These are phyloP conservation scores for Trematocara zebra DNA, from an alignment of 2,113 vertebrate genomes.

Conservation along the genomic window DNA sequence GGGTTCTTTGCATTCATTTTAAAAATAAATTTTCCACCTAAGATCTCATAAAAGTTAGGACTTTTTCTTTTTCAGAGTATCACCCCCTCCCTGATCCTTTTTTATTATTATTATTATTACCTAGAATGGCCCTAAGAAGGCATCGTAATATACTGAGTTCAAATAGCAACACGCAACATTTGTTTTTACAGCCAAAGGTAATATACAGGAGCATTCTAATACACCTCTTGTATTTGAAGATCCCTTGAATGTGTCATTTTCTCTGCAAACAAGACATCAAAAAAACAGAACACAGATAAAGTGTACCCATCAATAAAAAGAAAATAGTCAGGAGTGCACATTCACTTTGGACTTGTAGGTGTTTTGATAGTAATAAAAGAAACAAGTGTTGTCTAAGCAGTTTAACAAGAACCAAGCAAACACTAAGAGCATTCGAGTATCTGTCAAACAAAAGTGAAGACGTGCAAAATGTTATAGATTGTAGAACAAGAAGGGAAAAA, in stretches of 20 bases:
- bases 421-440: conserved; percentile 70
- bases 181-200: not conserved
- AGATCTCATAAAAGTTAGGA: not conserved
- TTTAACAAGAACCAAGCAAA: conserved; percentile 70
- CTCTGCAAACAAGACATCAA: not conserved
- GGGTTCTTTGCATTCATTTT: not conserved
- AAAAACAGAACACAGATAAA: not conserved
- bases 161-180: not conserved
- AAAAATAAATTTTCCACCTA: not conserved
- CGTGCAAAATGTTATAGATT: conserved; percentile 71
- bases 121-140: not conserved
- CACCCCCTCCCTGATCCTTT: not conserved
- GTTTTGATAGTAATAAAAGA: conserved; percentile 32
- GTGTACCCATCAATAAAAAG: not conserved
- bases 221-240: not conserved
- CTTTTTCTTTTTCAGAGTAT: not conserved
- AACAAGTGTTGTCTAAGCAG: conserved; percentile 48
- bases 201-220: not conserved
- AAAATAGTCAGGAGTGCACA: not conserved
- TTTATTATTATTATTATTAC: not conserved
- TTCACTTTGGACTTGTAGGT: conserved; percentile 39
- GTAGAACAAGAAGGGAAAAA: conserved; percentile 51
- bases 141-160: not conserved
- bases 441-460: conserved; percentile 69
- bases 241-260: not conserved